phyloP scores from a whole-genome alignment of 2,888 invertebrate genomes.

The Drosophila barbarae region DNA sequence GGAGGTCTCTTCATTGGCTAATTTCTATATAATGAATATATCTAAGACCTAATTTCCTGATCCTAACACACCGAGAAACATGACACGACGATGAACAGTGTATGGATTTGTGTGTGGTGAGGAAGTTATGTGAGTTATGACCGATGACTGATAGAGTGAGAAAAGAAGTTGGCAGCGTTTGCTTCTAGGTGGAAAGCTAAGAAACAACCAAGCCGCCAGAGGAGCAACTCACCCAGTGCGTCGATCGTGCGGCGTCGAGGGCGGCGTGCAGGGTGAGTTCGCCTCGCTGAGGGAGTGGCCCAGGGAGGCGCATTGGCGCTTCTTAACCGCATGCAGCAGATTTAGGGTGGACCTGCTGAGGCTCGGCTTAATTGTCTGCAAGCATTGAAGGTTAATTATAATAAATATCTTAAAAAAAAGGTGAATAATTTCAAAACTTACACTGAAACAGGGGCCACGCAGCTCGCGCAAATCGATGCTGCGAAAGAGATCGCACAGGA shows the following conservation, averaged over 20 bases:
- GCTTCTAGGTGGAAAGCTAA: slow-evolving; percentile 29
- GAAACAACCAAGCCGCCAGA: slow-evolving; percentile 7
- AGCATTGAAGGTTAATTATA: not conserved
- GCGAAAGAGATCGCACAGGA: slow-evolving; percentile 90
- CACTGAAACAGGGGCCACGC: slow-evolving; percentile 89
- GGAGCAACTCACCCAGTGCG: slow-evolving; percentile 77
- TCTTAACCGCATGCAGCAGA: slow-evolving; percentile 79
- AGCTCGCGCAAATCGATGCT: slow-evolving; percentile 93
- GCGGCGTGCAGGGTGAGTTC: slow-evolving; percentile 80
- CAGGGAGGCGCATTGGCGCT: slow-evolving; percentile 79
- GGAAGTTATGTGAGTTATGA: slow-evolving; percentile 16
- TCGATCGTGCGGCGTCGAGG: slow-evolving; percentile 79
- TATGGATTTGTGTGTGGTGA: slow-evolving; percentile 17
- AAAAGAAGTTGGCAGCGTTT: slow-evolving; percentile 13
- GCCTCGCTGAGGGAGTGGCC: slow-evolving; percentile 79
- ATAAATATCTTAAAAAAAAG: too few species aligned
- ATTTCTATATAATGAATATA: not conserved
- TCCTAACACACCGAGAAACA: slow-evolving; percentile 20
- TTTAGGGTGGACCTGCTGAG: slow-evolving; percentile 79
- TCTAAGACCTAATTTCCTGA: slow-evolving; percentile 1
- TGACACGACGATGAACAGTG: slow-evolving; percentile 27
- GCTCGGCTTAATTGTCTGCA: slow-evolving; percentile 80
- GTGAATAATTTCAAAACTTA: slow-evolving; percentile 77
- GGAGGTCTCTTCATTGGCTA: not conserved
- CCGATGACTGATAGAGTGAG: slow-evolving; percentile 26